Evolutionary conservation across 2,797 vertebrate genomes (phyloP).

Genomic region (Eremophila alpestris): DNA sequence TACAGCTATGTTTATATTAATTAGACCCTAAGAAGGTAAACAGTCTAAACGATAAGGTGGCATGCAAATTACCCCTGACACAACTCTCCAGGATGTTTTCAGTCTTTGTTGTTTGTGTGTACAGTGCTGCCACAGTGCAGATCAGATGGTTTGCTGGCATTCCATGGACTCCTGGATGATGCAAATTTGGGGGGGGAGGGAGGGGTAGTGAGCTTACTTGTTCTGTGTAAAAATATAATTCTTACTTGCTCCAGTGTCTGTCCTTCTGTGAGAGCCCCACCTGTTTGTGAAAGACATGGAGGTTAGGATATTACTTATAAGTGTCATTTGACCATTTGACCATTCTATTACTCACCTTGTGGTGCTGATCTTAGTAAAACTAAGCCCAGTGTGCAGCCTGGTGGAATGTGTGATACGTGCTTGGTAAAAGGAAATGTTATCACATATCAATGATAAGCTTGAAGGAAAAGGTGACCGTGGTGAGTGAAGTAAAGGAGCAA

Average conservation of each 20-base stretch:
- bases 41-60: slow-evolving; percentile 47
- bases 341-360: neutral
- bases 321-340: neutral
- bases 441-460: neutral
- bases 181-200: neutral
- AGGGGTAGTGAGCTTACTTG: neutral
- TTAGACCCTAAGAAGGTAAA: slow-evolving; percentile 29
- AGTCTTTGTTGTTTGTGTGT: slow-evolving; percentile 20
- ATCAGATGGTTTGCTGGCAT: neutral
- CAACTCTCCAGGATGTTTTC: slow-evolving; percentile 16
- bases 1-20: slow-evolving; percentile 59
- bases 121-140: neutral
- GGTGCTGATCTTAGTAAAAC: neutral
- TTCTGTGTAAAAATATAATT: neutral
- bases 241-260: neutral
- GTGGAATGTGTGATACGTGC: neutral
- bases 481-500: neutral
- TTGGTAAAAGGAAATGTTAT: neutral
- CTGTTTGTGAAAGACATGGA: neutral
- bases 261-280: neutral
- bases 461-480: neutral
- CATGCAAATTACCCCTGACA: slow-evolving; percentile 33
- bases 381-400: neutral
- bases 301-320: neutral
- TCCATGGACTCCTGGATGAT: neutral